A percentile compares a stretch with the other conserved stretches of the same genome.
phyloP scores from a whole-genome alignment of 2,888 invertebrate genomes.

The Coecobrya sp. region DNA sequence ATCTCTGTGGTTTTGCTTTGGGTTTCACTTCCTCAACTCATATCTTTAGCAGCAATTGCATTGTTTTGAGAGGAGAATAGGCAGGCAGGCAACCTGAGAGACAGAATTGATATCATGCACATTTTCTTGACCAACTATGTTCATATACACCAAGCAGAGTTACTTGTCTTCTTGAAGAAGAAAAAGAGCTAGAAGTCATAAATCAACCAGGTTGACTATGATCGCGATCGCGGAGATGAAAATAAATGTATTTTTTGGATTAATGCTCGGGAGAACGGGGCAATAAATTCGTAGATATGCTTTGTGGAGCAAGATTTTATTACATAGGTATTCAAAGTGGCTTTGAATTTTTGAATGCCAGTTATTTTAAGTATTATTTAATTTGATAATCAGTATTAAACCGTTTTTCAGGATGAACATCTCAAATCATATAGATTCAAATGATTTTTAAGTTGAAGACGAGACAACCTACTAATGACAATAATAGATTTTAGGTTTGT shows the following conservation, averaged over 20 bases:
- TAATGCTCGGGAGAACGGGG: too few species aligned
- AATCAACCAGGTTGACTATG: constrained; percentile 43
- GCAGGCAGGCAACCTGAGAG: background rate
- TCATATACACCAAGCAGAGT: background rate
- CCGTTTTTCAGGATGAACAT: too few species aligned
- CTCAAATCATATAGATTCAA: too few species aligned
- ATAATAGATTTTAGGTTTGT: too few species aligned
- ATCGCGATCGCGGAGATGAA: background rate
- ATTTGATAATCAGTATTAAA: too few species aligned
- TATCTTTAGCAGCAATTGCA: background rate
- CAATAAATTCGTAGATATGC: too few species aligned
- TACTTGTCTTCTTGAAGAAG: background rate
- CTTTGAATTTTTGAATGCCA: too few species aligned
- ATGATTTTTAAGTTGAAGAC: too few species aligned
- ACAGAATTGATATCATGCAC: background rate
- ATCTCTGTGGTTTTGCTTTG: constrained; percentile 19
- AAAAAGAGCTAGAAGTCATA: constrained; percentile 44
- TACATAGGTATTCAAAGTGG: background rate
- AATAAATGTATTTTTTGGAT: too few species aligned
- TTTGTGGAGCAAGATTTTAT: background rate
- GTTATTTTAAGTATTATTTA: too few species aligned
- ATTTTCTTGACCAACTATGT: background rate
- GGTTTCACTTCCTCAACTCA: constrained; percentile 62
- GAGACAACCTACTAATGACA: too few species aligned
- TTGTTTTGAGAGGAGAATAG: background rate